phyloP scores from a whole-genome alignment of 2,797 vertebrate genomes.

The Tokudaia tokunoshimensis region DNA sequence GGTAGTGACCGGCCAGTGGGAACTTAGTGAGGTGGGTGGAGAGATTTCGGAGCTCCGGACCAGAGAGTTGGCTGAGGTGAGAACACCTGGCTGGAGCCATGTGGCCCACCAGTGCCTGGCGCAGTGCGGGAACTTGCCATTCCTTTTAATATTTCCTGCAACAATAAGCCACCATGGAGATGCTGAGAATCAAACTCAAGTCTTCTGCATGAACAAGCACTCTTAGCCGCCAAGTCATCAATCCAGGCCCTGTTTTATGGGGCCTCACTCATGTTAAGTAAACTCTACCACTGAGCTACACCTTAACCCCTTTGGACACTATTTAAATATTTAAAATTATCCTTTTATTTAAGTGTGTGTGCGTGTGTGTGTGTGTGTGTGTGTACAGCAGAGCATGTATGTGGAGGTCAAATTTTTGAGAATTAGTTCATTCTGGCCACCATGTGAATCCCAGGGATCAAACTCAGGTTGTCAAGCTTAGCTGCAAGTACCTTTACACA shows the following conservation, averaged over 20 bases:
- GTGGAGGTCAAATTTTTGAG: not conserved
- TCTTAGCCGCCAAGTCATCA: not conserved
- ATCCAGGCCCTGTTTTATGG: not conserved
- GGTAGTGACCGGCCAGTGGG: too few species aligned
- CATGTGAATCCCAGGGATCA: not conserved
- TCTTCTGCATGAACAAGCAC: not conserved
- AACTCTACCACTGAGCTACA: not conserved
- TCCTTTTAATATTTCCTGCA: too few species aligned
- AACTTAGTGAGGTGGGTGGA: too few species aligned
- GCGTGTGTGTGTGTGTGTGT: not conserved
- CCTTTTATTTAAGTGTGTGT: not conserved
- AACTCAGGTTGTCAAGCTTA: not conserved
- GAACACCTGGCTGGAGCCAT: too few species aligned
- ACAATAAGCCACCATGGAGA: not conserved
- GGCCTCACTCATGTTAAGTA: not conserved
- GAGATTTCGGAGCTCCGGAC: too few species aligned
- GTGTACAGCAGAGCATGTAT: not conserved
- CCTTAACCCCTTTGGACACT: not conserved
- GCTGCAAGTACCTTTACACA: not conserved
- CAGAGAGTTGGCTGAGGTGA: too few species aligned
- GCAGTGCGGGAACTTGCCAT: too few species aligned
- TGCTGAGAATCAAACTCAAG: not conserved
- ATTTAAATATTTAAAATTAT: not conserved
- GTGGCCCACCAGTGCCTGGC: too few species aligned
- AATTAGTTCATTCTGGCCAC: not conserved